Conservation (phyloP, 2,797 vertebrate species). For the Catharus ustulatus region DNA sequence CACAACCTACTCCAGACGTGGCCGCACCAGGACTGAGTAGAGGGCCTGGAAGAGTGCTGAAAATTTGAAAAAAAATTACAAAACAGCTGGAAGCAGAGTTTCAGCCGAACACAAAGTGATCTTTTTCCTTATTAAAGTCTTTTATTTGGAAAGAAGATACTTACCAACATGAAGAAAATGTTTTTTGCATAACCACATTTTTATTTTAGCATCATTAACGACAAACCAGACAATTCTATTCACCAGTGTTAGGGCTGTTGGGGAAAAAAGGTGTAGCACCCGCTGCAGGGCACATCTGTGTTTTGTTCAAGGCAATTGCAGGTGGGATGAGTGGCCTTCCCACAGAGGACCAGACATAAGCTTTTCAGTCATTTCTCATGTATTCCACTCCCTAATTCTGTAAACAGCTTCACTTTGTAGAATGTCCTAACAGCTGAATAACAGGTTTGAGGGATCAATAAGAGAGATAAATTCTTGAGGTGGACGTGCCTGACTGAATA, state of each 20-base stretch:
- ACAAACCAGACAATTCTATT: background rate
- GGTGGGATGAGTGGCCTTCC: background rate
- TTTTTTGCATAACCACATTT: background rate
- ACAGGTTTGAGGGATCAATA: background rate
- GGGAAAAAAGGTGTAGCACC: rapidly evolving
- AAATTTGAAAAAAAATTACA: background rate
- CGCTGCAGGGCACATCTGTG: no score
- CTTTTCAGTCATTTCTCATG: background rate
- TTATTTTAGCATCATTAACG: background rate
- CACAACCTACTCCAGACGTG: background rate
- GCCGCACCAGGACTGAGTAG: background rate
- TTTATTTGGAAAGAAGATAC: background rate
- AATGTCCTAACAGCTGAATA: background rate
- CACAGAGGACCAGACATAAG: background rate
- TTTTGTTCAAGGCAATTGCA: background rate
- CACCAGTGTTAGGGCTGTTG: background rate
- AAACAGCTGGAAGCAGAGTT: background rate
- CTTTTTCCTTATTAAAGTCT: background rate
- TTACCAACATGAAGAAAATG: background rate
- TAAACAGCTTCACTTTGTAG: background rate
- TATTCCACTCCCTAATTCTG: background rate
- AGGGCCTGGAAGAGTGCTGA: background rate
- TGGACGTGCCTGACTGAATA: background rate
- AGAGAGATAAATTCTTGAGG: background rate
- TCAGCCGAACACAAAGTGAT: background rate